Conservation (phyloP, 2,888 invertebrate species). For the Dicyrtomina minuta region DNA sequence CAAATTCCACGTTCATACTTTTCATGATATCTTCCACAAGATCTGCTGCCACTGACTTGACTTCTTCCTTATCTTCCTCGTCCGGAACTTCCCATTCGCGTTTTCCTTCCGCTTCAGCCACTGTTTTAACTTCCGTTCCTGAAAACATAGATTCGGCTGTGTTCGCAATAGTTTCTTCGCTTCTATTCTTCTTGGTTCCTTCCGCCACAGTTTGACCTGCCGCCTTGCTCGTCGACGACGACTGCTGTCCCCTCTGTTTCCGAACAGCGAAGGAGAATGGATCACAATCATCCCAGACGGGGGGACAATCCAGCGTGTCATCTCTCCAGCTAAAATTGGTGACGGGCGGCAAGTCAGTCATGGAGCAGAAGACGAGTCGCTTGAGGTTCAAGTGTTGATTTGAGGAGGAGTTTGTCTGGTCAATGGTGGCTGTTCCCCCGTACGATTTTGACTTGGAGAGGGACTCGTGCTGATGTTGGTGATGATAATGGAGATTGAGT, state of each 20-base stretch:
- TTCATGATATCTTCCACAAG: conserved; percentile 30
- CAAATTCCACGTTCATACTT: conserved; percentile 24
- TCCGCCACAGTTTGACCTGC: too few species aligned
- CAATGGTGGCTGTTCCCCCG: conserved; percentile 28
- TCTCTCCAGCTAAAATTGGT: conserved; percentile 45
- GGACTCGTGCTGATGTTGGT: conserved; percentile 35
- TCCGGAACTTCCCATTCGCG: neutral
- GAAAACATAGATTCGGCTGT: too few species aligned
- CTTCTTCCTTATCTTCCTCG: conserved; percentile 1
- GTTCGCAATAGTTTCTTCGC: too few species aligned
- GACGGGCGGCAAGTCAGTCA: conserved; percentile 44
- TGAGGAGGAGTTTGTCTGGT: conserved; percentile 6
- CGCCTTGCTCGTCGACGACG: too few species aligned
- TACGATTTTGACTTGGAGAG: conserved; percentile 44
- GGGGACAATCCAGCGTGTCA: conserved; percentile 34
- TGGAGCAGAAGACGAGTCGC: conserved; percentile 37
- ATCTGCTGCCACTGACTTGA: conserved; percentile 30
- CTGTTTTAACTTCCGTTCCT: too few species aligned
- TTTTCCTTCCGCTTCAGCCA: neutral
- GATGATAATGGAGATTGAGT: conserved; percentile 24
- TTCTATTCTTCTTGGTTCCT: too few species aligned
- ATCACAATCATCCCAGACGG: conserved; percentile 20
- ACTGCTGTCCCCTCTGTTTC: neutral
- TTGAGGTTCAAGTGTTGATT: conserved; percentile 21
- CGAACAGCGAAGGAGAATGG: conserved; percentile 27